Conservation (phyloP, 2,113 vertebrate genomes). For the Pan paniscus region DNA sequence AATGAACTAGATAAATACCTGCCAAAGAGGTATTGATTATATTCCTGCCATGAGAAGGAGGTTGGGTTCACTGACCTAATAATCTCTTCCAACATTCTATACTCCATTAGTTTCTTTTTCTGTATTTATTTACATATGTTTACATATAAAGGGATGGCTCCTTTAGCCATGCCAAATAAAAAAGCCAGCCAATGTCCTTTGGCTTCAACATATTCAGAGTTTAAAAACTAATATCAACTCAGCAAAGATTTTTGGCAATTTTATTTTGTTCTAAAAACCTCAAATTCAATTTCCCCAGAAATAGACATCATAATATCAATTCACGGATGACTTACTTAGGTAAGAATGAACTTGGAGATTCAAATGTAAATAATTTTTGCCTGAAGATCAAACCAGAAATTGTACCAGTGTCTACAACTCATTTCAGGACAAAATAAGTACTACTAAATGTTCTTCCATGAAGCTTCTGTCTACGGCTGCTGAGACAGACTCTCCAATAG, state of each 20-base stretch:
- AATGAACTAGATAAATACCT: not conserved
- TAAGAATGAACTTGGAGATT: not conserved
- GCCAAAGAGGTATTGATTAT: not conserved
- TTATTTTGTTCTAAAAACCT: constrained; percentile 1
- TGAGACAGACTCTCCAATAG: not conserved
- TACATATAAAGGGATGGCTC: not conserved
- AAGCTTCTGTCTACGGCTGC: not conserved
- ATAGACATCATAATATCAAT: not conserved
- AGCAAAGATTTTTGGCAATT: not conserved
- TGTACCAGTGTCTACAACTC: not conserved
- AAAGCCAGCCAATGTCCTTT: not conserved
- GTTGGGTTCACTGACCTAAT: not conserved
- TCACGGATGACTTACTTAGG: not conserved
- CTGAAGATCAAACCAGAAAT: not conserved
- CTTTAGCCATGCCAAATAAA: not conserved
- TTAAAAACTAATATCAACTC: not conserved
- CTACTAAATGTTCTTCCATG: not conserved
- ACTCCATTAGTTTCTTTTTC: not conserved
- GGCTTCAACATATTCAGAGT: not conserved
- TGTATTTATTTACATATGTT: not conserved
- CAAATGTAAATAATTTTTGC: not conserved
- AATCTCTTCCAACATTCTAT: not conserved
- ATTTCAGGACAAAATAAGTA: not conserved
- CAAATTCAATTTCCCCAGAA: not conserved
- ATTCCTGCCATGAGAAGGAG: not conserved